Percentiles rank a stretch among this genome's conserved stretches.
Conservation (phyloP, 2,888 invertebrate genomes). For the Eupithecia subumbrata region DNA sequence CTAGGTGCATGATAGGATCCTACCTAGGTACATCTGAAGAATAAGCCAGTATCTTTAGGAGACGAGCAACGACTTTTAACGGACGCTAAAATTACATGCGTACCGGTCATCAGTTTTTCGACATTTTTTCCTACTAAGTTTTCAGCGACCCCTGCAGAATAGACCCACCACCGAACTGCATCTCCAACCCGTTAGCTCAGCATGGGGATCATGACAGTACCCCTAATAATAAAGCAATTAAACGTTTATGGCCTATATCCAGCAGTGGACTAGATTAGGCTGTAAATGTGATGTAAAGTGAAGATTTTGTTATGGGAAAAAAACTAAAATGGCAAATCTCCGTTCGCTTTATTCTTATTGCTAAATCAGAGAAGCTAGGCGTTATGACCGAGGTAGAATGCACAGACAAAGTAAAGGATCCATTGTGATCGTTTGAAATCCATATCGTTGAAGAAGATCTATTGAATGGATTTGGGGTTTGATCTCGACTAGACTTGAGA, state of each 20-base stretch:
- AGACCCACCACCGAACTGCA: too few species aligned
- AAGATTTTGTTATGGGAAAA: background rate
- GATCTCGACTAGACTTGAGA: constrained; percentile 1
- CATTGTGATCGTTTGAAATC: background rate
- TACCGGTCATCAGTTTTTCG: too few species aligned
- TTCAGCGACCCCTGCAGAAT: too few species aligned
- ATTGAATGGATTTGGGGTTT: background rate
- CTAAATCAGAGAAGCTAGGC: background rate
- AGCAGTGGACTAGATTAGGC: background rate
- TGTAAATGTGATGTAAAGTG: background rate
- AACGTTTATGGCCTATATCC: background rate
- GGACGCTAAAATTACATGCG: too few species aligned
- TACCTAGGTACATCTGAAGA: too few species aligned
- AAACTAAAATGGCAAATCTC: background rate
- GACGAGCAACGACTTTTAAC: too few species aligned
- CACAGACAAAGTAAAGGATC: background rate
- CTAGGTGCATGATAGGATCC: too few species aligned
- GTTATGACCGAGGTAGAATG: background rate
- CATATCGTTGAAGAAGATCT: background rate
- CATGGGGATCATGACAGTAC: too few species aligned
- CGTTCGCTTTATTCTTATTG: background rate
- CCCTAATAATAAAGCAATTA: too few species aligned
- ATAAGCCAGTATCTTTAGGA: too few species aligned
- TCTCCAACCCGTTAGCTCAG: too few species aligned
- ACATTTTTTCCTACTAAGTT: too few species aligned